Evolutionary conservation across 2,797 vertebrate genomes (phyloP).

Genomic region (Aeoliscus strigatus): DNA sequence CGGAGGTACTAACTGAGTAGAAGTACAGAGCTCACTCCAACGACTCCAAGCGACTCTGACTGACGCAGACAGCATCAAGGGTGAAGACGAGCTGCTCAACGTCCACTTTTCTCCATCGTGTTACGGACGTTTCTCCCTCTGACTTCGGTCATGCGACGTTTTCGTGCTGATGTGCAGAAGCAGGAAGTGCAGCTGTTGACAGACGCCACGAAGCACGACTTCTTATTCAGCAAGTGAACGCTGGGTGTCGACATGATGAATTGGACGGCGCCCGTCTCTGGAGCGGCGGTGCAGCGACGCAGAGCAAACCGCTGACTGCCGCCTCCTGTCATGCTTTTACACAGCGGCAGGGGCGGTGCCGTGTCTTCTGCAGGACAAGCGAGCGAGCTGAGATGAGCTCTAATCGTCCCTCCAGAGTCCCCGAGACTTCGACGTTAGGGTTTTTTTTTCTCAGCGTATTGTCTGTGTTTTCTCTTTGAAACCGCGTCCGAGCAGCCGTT

Average conservation of each 20-base stretch:
- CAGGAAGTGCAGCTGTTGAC: no score
- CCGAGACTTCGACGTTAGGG: no score
- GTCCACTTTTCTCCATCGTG: no score
- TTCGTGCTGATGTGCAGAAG: no score
- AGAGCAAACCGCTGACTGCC: conserved; percentile 57
- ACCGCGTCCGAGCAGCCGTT: conserved; percentile 1
- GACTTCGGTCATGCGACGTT: no score
- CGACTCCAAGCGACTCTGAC: no score
- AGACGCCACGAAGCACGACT: no score
- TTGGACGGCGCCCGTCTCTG: conserved; percentile 22
- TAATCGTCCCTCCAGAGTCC: conserved; percentile 26
- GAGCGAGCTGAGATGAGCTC: conserved; percentile 36
- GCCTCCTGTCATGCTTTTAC: conserved; percentile 42
- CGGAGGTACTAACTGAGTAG: no score
- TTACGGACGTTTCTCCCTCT: no score
- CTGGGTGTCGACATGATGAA: conserved; percentile 49
- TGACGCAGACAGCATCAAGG: no score
- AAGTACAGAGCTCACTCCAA: no score
- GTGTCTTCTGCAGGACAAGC: conserved; percentile 21
- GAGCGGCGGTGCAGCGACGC: conserved; percentile 35
- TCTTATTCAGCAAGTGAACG: conserved; percentile 52
- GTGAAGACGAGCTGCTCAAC: no score
- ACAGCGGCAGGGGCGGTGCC: conserved; percentile 25
- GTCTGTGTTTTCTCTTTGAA: conserved; percentile 9
- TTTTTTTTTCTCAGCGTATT: conserved; percentile 17